Evolutionary conservation across 2,113 vertebrate genomes (phyloP).

Genomic region (Dunckerocampus dactyliophorus): DNA sequence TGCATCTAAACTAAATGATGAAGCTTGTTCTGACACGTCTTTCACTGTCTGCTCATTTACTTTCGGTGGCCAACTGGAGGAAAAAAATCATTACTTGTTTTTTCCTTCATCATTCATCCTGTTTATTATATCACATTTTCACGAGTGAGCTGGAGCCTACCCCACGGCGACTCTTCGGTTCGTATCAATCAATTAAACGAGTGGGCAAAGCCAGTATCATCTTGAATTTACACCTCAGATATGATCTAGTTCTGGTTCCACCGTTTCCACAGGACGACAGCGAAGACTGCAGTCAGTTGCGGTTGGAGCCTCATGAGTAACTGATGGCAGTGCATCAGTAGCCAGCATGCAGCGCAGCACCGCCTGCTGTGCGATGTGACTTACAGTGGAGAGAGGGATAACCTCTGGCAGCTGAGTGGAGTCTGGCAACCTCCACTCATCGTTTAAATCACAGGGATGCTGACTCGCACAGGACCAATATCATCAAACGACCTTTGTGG

Average conservation of each 20-base stretch:
- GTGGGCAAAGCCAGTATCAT: not conserved
- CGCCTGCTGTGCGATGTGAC: conserved; percentile 2
- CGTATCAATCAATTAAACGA: not conserved
- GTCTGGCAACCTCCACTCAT: not conserved
- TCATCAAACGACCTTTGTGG: not conserved
- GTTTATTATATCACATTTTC: no score
- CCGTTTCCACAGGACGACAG: no score
- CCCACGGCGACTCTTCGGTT: not conserved
- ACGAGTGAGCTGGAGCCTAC: no score
- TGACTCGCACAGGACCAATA: not conserved
- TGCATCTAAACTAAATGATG: no score
- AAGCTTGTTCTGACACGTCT: no score
- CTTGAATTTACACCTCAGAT: not conserved
- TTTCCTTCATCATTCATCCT: no score
- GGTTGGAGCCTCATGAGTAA: not conserved
- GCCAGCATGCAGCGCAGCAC: not conserved
- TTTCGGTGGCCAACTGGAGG: no score
- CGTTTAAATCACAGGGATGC: not conserved
- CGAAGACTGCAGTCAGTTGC: not conserved
- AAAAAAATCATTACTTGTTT: no score
- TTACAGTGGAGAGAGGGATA: not conserved
- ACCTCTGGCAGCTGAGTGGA: conserved; percentile 1
- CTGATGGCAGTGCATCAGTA: not conserved
- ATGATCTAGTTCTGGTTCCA: no score
- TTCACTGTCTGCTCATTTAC: no score